phyloP scores from a whole-genome alignment of 2,797 vertebrate species.

The Propithecus perrieri region DNA sequence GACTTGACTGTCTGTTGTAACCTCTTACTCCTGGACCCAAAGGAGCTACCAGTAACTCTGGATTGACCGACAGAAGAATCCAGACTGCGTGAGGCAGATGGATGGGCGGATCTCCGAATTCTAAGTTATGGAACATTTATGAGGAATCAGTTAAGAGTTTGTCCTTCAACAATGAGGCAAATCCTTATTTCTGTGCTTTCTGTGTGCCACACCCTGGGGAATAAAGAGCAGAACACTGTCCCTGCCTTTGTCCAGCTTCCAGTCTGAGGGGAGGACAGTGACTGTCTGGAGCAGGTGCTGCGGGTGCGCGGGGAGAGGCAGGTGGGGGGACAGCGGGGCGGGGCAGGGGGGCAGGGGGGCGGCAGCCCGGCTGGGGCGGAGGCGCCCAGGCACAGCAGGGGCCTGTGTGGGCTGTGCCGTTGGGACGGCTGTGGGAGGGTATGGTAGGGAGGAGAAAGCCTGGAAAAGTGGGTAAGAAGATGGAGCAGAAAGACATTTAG shows the following conservation, averaged over 20 bases:
- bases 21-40: not conserved
- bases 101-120: rapidly evolving
- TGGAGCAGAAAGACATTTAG: not conserved
- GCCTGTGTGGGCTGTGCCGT: not conserved
- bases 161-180: not conserved
- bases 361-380: not conserved
- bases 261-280: too few relatives aligned
- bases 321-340: not conserved
- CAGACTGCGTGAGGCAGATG: not conserved
- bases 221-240: not conserved
- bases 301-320: rapidly evolving
- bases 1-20: not conserved
- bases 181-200: not conserved
- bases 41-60: not conserved
- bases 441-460: not conserved
- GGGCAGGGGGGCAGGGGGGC: not conserved
- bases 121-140: too few relatives aligned
- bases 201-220: not conserved
- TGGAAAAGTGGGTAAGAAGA: not conserved
- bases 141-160: not conserved
- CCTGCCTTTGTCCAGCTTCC: not conserved
- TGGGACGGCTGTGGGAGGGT: not conserved
- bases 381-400: not conserved
- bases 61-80: rapidly evolving
- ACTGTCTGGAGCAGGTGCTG: not conserved